Conservation (phyloP, 92 coral and sea anemone species). For the Actinernus sp. region DNA sequence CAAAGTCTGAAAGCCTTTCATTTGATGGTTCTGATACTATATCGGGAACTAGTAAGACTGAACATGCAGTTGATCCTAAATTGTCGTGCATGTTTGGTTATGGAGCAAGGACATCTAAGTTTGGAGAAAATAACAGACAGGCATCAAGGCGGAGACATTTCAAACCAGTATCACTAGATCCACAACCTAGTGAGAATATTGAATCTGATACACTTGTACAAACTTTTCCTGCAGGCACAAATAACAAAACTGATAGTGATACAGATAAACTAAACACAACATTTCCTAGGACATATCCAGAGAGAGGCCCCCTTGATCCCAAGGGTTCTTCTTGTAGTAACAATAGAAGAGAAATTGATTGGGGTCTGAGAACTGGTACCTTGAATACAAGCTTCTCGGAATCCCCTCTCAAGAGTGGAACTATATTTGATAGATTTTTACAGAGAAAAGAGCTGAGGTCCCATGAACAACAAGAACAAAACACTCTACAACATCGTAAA, state of each 20-base stretch:
- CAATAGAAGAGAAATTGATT: constrained; percentile 23
- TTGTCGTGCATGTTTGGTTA: too few relatives aligned
- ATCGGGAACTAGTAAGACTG: background rate
- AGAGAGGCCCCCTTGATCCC: background rate
- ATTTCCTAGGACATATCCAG: constrained; percentile 37
- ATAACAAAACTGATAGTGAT: constrained; percentile 4
- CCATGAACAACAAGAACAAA: background rate
- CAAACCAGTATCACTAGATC: constrained; percentile 76
- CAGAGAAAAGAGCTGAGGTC: background rate
- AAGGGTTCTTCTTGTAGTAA: background rate
- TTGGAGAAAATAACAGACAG: constrained; percentile 30
- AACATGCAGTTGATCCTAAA: too few relatives aligned
- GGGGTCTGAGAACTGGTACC: constrained; percentile 40
- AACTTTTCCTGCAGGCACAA: constrained; percentile 4
- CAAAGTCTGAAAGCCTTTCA: background rate
- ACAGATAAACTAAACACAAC: constrained; percentile 37
- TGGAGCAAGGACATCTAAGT: constrained; percentile 21
- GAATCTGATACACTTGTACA: constrained; percentile 47
- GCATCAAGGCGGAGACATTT: constrained; percentile 82
- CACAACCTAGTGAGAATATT: constrained; percentile 11
- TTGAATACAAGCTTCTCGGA: constrained; percentile 32
- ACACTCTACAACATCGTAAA: background rate
- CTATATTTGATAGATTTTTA: constrained; percentile 43
- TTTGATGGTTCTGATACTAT: background rate
- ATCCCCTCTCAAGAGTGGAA: constrained; percentile 37